phyloP scores from a whole-genome alignment of 1,140 invertebrate species.

The Atta cephalotes region DNA sequence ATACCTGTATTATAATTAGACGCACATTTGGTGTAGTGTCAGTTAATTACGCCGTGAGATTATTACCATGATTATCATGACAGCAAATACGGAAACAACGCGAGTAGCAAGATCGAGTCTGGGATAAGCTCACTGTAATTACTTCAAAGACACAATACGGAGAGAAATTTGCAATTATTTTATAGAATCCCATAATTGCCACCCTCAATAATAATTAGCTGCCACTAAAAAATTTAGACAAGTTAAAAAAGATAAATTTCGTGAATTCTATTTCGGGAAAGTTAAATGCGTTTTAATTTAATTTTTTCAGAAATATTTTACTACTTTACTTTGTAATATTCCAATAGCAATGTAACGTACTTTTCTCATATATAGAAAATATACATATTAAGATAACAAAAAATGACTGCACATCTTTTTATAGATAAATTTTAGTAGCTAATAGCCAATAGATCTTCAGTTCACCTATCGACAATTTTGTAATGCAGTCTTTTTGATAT shows the following conservation, averaged over 20 bases:
- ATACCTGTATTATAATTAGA: constrained; percentile 62
- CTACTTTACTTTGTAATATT: not conserved
- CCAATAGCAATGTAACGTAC: not conserved
- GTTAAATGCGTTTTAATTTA: not conserved
- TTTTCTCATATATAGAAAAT: not conserved
- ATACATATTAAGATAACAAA: no score
- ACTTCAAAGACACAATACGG: constrained; percentile 47
- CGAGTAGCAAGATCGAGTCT: constrained; percentile 38
- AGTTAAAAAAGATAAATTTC: not conserved
- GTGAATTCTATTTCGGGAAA: not conserved
- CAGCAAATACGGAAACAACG: constrained; percentile 60
- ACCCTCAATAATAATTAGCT: constrained; percentile 25
- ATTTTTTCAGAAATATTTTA: not conserved
- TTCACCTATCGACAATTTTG: no score
- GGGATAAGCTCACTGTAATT: constrained; percentile 50
- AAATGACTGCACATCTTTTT: no score
- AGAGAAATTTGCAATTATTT: constrained; percentile 63
- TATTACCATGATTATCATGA: constrained; percentile 61
- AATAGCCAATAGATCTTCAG: no score
- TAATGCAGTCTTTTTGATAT: no score
- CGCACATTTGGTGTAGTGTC: constrained; percentile 55
- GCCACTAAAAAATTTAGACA: constrained; percentile 17
- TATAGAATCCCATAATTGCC: constrained; percentile 53
- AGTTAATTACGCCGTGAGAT: constrained; percentile 65
- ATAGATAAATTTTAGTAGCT: no score